Conservation (phyloP, 2,888 invertebrate species). For the Caenorhabditis sp. region DNA sequence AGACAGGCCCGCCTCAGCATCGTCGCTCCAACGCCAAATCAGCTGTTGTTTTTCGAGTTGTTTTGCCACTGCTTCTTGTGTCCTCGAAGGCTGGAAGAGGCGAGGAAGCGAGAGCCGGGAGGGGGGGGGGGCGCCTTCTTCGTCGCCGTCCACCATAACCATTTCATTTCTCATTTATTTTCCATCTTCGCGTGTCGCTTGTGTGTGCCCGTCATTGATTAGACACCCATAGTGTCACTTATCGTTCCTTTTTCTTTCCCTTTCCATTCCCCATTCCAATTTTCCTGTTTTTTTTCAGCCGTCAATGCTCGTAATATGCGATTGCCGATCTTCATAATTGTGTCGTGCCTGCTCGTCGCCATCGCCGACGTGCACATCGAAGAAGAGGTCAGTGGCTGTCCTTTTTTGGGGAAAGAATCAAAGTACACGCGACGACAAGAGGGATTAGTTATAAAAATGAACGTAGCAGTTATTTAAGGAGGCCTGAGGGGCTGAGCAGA, state of each 20-base stretch:
- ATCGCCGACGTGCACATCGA: constrained; percentile 8
- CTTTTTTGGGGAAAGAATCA: too few species aligned
- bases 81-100: not conserved
- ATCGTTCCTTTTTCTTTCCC: constrained; percentile 1
- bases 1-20: constrained; percentile 53
- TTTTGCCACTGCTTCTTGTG: constrained; percentile 31
- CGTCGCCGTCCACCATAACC: not conserved
- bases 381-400: constrained; percentile 37
- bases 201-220: too few species aligned
- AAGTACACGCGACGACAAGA: not conserved
- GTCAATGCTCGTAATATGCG: constrained; percentile 52
- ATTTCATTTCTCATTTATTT: not conserved
- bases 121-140: constrained; percentile 8
- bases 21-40: constrained; percentile 57
- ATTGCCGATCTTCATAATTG: constrained; percentile 6
- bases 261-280: too few species aligned
- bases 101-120: constrained; percentile 4
- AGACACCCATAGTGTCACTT: not conserved
- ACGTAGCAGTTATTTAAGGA: not conserved
- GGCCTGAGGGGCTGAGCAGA: not conserved
- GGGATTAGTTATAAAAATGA: constrained; percentile 28
- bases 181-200: constrained; percentile 12
- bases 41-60: constrained; percentile 62
- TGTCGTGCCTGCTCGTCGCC: constrained; percentile 1
- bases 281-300: constrained; percentile 29